Percentiles rank a stretch among this genome's conserved stretches.
Evolutionary conservation across 2,797 vertebrate genomes (phyloP).

Genomic region (Linurgus olivaceus): DNA sequence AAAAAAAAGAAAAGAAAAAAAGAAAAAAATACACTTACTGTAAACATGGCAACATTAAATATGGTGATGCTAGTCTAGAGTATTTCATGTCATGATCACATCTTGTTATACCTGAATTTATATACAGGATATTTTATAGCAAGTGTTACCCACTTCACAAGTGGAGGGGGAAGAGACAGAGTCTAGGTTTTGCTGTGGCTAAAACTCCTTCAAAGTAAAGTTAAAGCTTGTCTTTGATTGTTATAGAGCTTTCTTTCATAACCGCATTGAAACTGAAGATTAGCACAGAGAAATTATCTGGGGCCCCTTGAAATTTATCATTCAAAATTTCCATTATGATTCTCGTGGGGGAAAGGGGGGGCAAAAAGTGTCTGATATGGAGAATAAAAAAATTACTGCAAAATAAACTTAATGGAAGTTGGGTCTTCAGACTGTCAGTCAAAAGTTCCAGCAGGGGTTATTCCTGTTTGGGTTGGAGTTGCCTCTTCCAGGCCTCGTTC

Average conservation of each 20-base stretch:
- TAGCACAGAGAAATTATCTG: constrained; percentile 72
- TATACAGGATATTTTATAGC: constrained; percentile 72
- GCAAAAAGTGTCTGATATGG: constrained; percentile 76
- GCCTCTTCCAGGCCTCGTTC: constrained; percentile 98
- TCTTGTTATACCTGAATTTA: constrained; percentile 77
- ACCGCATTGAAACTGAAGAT: constrained; percentile 69
- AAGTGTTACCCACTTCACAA: constrained; percentile 70
- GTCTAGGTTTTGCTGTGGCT: constrained; percentile 70
- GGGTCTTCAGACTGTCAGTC: constrained; percentile 89
- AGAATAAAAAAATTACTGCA: constrained; percentile 83
- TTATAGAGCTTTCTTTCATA: constrained; percentile 66
- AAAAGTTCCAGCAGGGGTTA: constrained; percentile 84
- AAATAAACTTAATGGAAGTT: constrained; percentile 97
- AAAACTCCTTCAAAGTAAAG: constrained; percentile 78
- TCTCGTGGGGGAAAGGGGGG: background rate
- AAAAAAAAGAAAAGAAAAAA: background rate
- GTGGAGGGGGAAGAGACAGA: constrained; percentile 49
- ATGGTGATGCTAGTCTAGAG: constrained; percentile 78
- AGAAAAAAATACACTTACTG: constrained; percentile 62
- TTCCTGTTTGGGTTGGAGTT: constrained; percentile 93
- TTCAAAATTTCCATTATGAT: constrained; percentile 74
- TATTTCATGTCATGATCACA: constrained; percentile 78
- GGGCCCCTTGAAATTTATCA: constrained; percentile 73
- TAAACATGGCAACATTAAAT: constrained; percentile 80
- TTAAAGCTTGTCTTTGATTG: constrained; percentile 84